phyloP scores from a whole-genome alignment of 2,113 vertebrate genomes.

The Petroica traversi region DNA sequence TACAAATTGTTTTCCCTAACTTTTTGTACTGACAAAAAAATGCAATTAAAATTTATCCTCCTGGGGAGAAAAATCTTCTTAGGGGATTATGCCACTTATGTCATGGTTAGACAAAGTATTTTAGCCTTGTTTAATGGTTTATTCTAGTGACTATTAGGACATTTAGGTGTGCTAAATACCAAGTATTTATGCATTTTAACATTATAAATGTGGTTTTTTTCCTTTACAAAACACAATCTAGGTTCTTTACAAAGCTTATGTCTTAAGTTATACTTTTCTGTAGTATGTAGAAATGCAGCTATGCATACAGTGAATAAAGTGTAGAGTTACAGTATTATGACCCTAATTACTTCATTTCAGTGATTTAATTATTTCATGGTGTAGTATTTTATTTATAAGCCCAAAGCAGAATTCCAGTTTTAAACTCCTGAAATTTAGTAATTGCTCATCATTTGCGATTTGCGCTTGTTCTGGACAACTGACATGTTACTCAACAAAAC shows the following conservation, averaged over 20 bases:
- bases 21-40: neutral
- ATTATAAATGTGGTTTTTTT: neutral
- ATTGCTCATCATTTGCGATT: neutral
- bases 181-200: neutral
- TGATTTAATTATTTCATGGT: neutral
- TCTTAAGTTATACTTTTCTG: neutral
- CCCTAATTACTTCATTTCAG: neutral
- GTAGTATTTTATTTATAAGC: neutral
- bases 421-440: neutral
- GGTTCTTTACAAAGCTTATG: neutral
- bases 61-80: neutral
- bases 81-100: neutral
- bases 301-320: neutral
- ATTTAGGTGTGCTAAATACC: neutral
- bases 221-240: neutral
- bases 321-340: neutral
- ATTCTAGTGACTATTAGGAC: neutral
- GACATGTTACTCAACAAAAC: neutral
- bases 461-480: neutral
- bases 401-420: neutral
- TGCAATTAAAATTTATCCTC: neutral
- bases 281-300: neutral
- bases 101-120: neutral
- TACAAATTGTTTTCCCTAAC: neutral
- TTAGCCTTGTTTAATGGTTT: neutral